phyloP scores from a whole-genome alignment of 2,113 vertebrate genomes.

The Peucedramus taeniatus region DNA sequence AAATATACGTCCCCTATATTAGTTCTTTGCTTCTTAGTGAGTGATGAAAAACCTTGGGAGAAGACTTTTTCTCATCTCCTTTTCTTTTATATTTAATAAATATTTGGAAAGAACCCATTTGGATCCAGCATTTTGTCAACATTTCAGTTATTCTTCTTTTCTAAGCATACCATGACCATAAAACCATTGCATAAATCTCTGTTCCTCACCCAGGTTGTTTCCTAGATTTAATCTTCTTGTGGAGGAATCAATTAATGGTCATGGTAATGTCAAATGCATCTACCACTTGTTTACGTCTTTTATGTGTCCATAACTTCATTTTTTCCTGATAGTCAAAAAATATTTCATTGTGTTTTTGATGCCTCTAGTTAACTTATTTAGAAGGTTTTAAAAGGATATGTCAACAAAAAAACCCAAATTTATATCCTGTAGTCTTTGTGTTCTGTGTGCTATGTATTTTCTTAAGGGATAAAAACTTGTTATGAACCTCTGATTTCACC shows the following conservation, averaged over 20 bases:
- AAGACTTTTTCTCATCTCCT: neutral
- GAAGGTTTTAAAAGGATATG: neutral
- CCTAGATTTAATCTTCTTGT: slow-evolving; percentile 3
- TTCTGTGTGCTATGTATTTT: neutral
- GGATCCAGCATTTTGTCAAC: neutral
- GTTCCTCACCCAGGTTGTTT: neutral
- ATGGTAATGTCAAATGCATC: neutral
- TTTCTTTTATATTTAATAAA: neutral
- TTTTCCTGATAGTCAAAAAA: neutral
- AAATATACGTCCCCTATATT: neutral
- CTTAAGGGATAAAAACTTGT: slow-evolving; percentile 21
- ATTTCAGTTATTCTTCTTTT: neutral
- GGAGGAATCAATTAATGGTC: neutral
- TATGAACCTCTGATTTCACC: neutral
- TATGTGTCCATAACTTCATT: neutral
- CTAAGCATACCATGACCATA: neutral
- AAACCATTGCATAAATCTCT: neutral
- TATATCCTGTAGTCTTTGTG: neutral
- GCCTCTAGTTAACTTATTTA: neutral
- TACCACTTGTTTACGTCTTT: neutral
- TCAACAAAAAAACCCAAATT: neutral
- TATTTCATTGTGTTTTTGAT: neutral
- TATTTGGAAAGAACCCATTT: neutral
- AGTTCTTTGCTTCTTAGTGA: neutral
- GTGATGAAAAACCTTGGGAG: neutral